Conservation (phyloP, 2,797 vertebrate species). For the Onychomys torridus region DNA sequence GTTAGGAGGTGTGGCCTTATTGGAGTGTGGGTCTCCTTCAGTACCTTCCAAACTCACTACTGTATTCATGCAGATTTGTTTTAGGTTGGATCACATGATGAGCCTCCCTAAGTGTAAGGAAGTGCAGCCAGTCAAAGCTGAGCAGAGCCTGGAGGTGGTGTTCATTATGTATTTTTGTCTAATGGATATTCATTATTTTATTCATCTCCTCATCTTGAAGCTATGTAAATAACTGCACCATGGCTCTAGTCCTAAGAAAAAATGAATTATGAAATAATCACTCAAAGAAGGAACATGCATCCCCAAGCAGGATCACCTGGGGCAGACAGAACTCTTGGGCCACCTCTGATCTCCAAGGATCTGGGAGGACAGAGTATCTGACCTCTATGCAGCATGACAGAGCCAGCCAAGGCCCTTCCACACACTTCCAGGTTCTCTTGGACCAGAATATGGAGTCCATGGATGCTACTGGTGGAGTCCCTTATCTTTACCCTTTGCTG, state of each 20-base stretch:
- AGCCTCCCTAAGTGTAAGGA: accelerated
- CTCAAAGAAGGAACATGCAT: neutral
- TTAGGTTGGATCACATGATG: accelerated
- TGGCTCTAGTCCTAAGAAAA: neutral
- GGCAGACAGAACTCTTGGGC: too few species aligned
- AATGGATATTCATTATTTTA: neutral
- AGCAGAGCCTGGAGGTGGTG: neutral
- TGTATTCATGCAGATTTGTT: accelerated
- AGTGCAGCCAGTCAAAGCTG: too few species aligned
- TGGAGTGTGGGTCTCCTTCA: neutral
- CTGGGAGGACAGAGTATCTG: neutral
- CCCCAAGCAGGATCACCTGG: accelerated
- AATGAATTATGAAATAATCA: neutral
- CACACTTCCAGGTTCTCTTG: accelerated
- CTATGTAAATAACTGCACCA: neutral
- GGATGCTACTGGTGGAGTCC: accelerated
- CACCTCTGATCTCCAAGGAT: neutral
- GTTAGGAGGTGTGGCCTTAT: neutral
- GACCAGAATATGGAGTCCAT: neutral
- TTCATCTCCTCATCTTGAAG: neutral
- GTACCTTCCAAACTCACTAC: accelerated
- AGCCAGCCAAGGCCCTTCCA: accelerated
- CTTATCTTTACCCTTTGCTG: accelerated
- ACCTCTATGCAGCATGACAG: neutral
- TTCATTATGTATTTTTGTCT: neutral